Conservation (phyloP, 2,113 vertebrate species). For the Scalopus aquaticus region DNA sequence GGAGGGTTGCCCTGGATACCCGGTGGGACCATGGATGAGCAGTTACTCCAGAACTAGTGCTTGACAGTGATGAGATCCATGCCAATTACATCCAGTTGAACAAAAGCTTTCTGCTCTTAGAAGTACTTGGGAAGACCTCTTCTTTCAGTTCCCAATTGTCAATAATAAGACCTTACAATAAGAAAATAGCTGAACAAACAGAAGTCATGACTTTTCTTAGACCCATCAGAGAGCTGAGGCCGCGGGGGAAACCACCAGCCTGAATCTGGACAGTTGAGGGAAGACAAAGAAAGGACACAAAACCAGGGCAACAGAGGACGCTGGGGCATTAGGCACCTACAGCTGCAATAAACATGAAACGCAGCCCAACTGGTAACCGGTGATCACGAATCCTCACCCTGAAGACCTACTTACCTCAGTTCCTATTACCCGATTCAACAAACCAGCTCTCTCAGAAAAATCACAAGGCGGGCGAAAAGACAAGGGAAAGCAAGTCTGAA, state of each 20-base stretch:
- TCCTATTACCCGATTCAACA: background rate
- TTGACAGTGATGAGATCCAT: background rate
- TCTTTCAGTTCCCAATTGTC: background rate
- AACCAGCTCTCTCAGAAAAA: background rate
- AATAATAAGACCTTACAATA: background rate
- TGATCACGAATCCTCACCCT: background rate
- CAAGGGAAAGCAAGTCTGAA: background rate
- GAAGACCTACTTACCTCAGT: background rate
- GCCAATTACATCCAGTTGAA: background rate
- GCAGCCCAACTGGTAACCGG: background rate
- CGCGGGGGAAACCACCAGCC: background rate
- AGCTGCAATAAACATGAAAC: background rate
- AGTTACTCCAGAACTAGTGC: background rate
- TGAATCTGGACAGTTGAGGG: background rate
- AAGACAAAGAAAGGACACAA: background rate
- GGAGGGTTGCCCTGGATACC: background rate
- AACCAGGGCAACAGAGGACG: background rate
- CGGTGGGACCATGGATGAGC: background rate
- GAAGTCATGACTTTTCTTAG: background rate
- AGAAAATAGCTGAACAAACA: background rate
- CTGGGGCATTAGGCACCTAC: background rate
- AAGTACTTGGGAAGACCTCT: background rate
- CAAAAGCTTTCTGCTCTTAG: background rate
- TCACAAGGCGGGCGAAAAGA: background rate
- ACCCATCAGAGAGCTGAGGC: background rate